Base-by-base conservation (phyloP, 2,113 vertebrate species). In the Nerophis ophidion region DNA sequence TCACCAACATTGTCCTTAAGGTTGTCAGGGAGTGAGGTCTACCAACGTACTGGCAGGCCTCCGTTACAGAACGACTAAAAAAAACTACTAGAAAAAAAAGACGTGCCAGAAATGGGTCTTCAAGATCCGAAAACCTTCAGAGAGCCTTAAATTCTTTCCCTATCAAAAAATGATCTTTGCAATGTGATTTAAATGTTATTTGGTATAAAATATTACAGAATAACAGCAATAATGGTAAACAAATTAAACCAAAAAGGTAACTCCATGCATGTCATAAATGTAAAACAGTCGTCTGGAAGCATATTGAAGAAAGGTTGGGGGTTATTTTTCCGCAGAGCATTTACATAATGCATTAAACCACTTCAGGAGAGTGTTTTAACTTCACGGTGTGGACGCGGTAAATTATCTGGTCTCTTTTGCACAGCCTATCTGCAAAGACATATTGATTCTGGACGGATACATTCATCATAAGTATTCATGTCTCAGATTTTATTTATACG, bases 381-480 rank as follows among this genome's bases (percentile, higher is more conserved):
- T 42, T 16, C 53, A 42, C 13, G 11, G 33, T 52, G 6, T 1
- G 15, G 7, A 62, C 14, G n/a, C 7, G 12, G 3, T 51, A 54
- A 53, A 46, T 57, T 3, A 57, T 46, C 48, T 55, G 6, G 12
- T 12, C 2, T 48, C 38, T 48, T 57, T 58, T 17, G 12, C 68
- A 44, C 26, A 63, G 50, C 53, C 51, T 13, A 40, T 74, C 62
- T 61, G 45, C n/a, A 34, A 61, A 75, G 73, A 75, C 62, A 12
- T 79, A 86, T 87, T 82, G 80, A 89, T 86, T 84, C 59, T n/a
- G 48, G 63, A 57, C 75, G 75, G 75, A 76, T 35, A 51, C 71
- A 78, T 83, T 82, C 67, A 76, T 86, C 80, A 87, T 84, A 80
- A 70, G 61, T 66, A 82, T 84, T 83, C 79, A 82, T 81, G 78